Conservation (phyloP, 53 echinoderm and acorn worm genomes). For the Henricia sp. region DNA sequence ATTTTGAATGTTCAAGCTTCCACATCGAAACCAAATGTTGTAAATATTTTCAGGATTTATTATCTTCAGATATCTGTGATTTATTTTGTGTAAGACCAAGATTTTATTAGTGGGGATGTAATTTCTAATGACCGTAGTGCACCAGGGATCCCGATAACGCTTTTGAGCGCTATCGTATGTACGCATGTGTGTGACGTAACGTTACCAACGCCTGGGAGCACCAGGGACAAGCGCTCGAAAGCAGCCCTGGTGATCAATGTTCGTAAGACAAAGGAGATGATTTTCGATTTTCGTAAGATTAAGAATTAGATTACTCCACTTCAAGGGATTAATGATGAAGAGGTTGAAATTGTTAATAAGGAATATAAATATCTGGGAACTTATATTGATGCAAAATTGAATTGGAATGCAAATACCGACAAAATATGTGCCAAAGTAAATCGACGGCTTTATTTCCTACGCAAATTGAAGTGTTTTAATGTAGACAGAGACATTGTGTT, state of each 20-base stretch:
- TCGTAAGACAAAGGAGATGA: slow-evolving; percentile 25
- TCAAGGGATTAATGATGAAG: background rate
- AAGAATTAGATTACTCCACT: background rate
- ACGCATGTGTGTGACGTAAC: no score
- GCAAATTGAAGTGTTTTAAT: background rate
- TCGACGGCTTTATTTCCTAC: background rate
- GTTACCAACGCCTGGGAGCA: no score
- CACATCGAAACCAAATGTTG: no score
- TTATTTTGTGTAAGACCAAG: no score
- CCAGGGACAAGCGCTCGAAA: no score
- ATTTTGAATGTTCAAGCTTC: no score
- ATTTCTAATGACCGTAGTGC: no score
- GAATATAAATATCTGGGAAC: slow-evolving; percentile 23
- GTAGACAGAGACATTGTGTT: background rate
- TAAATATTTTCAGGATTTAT: no score
- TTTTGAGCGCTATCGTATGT: no score
- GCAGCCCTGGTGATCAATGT: slow-evolving; percentile 16
- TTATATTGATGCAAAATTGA: background rate
- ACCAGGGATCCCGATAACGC: no score
- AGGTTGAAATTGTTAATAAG: slow-evolving; percentile 5
- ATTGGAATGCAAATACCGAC: slow-evolving; percentile 14
- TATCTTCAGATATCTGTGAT: no score
- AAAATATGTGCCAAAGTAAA: background rate
- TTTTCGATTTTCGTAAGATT: slow-evolving; percentile 10
- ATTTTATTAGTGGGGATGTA: no score